phyloP scores from a whole-genome alignment of 1,140 invertebrate genomes.

The Halictus rubicundus region DNA sequence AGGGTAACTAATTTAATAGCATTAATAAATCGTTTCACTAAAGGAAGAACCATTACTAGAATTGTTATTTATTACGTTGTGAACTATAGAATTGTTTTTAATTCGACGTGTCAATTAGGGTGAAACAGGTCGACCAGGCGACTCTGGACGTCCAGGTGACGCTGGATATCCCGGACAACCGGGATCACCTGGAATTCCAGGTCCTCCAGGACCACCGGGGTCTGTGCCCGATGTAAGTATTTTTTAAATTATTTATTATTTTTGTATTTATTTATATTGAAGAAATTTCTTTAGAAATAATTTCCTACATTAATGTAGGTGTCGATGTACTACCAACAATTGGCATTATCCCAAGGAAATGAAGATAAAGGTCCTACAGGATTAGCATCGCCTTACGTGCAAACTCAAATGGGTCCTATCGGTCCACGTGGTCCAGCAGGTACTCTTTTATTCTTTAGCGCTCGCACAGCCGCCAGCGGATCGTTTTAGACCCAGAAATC shows the following conservation, averaged over 20 bases:
- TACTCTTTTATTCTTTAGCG: slow-evolving; percentile 58
- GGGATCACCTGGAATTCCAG: slow-evolving; percentile 85
- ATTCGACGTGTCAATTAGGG: slow-evolving; percentile 67
- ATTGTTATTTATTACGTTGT: no score
- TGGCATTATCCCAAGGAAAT: slow-evolving; percentile 83
- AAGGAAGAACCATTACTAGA: no score
- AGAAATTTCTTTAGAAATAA: no score
- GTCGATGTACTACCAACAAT: slow-evolving; percentile 84
- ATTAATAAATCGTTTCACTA: no score
- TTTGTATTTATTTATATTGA: neutral
- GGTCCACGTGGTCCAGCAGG: slow-evolving; percentile 87
- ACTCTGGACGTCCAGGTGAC: slow-evolving; percentile 83
- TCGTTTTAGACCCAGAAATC: no score
- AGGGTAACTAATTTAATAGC: slow-evolving; percentile 46
- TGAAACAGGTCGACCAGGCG: slow-evolving; percentile 81
- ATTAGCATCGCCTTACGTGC: slow-evolving; percentile 82
- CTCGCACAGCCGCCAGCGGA: no score
- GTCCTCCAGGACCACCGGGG: slow-evolving; percentile 86
- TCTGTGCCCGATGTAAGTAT: slow-evolving; percentile 87
- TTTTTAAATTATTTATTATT: neutral
- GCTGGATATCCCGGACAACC: slow-evolving; percentile 83
- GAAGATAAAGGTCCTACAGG: slow-evolving; percentile 88
- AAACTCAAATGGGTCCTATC: slow-evolving; percentile 88
- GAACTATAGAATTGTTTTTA: neutral
- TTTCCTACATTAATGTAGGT: slow-evolving; percentile 74